These are phyloP conservation scores for Reinhardtius hippoglossoides DNA, from an alignment of 2,113 vertebrate genomes.

Conservation along the genomic window DNA sequence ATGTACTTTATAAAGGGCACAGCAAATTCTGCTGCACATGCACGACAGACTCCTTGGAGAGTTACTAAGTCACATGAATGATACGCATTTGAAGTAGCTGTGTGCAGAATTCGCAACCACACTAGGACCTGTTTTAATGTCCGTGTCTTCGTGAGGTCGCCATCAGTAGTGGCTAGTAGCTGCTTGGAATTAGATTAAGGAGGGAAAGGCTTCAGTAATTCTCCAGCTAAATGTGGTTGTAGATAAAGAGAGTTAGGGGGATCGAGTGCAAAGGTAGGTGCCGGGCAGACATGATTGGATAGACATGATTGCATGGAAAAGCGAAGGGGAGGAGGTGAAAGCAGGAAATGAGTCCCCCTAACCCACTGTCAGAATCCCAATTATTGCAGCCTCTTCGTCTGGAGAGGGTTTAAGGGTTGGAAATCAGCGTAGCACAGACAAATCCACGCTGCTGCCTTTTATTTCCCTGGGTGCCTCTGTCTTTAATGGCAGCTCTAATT, in stretches of 20 bases:
- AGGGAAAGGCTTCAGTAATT: slow-evolving; percentile 60
- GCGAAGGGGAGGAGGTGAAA: slow-evolving; percentile 43
- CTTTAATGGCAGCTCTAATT: slow-evolving; percentile 81
- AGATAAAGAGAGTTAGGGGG: slow-evolving; percentile 65
- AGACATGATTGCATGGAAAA: slow-evolving; percentile 63
- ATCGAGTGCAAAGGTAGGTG: slow-evolving; percentile 56
- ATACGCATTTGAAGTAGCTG: slow-evolving; percentile 26
- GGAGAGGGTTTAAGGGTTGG: slow-evolving; percentile 71
- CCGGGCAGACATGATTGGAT: slow-evolving; percentile 57
- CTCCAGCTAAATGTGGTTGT: slow-evolving; percentile 50
- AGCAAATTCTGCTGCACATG: not conserved
- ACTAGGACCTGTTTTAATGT: slow-evolving; percentile 3
- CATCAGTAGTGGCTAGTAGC: slow-evolving; percentile 16
- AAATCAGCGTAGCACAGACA: slow-evolving; percentile 67
- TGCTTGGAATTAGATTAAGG: slow-evolving; percentile 62
- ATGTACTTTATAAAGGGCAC: not conserved
- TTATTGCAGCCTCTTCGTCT: slow-evolving; percentile 72
- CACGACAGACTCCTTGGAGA: not conserved
- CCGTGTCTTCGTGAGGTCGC: slow-evolving; percentile 22
- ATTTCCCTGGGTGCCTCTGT: slow-evolving; percentile 75
- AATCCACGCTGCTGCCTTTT: slow-evolving; percentile 62
- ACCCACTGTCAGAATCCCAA: slow-evolving; percentile 73
- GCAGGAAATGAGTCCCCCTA: slow-evolving; percentile 67
- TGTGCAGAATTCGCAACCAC: slow-evolving; percentile 7
- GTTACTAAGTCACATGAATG: slow-evolving; percentile 12